Evolutionary conservation across 2,113 vertebrate species (phyloP).

Genomic region (Meleagris gallopavo): DNA sequence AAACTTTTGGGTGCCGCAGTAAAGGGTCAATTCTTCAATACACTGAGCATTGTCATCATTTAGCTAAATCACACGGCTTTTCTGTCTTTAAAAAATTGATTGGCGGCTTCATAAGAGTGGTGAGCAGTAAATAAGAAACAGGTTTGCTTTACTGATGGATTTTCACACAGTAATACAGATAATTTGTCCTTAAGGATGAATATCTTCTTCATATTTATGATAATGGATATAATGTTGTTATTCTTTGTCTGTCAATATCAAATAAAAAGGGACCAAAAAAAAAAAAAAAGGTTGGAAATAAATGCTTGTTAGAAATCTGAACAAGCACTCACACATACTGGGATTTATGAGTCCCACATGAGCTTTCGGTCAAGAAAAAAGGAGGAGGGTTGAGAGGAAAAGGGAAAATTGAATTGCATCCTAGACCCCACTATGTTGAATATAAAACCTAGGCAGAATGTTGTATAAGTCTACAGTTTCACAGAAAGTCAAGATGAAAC

Average conservation of each 20-base stretch:
- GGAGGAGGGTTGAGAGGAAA: not conserved
- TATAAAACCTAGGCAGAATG: not conserved
- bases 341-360: not conserved
- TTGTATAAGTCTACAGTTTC: not conserved
- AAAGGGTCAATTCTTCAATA: not conserved
- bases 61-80: not conserved
- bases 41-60: not conserved
- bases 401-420: not conserved
- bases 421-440: not conserved
- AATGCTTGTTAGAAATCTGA: not conserved
- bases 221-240: not conserved
- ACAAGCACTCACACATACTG: not conserved
- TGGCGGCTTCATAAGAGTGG: not conserved
- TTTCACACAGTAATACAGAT: not conserved
- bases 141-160: slow-evolving; percentile 1
- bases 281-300: not conserved
- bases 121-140: not conserved
- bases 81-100: not conserved
- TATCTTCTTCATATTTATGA: not conserved
- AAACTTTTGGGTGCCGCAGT: not conserved
- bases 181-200: not conserved
- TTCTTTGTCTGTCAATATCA: not conserved
- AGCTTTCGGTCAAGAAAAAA: not conserved
- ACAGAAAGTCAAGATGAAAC: not conserved
- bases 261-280: not conserved